phyloP scores from a whole-genome alignment of 2,113 vertebrate species.

The Hemibagrus wyckioides region DNA sequence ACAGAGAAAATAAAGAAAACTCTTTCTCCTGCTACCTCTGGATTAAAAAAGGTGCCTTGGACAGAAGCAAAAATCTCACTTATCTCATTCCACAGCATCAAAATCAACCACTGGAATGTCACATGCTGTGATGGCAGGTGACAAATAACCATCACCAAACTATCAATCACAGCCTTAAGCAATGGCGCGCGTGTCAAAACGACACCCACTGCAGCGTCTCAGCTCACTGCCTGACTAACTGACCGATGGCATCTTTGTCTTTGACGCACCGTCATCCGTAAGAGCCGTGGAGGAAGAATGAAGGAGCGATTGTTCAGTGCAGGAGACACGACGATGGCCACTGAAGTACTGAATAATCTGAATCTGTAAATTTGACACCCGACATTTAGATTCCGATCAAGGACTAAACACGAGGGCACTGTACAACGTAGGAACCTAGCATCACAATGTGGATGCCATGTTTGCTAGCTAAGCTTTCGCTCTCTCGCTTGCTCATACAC shows the following conservation, averaged over 20 bases:
- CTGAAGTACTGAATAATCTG: background rate
- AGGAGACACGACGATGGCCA: background rate
- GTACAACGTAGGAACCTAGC: background rate
- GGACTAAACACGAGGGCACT: background rate
- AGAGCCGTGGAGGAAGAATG: slow-evolving; percentile 3
- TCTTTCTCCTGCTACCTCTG: background rate
- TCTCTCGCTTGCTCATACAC: too few species aligned
- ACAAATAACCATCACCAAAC: slow-evolving; percentile 59
- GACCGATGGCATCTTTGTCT: slow-evolving; percentile 61
- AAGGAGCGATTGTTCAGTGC: background rate
- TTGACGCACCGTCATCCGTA: slow-evolving; percentile 52
- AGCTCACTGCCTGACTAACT: slow-evolving; percentile 57
- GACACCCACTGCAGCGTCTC: slow-evolving; percentile 26
- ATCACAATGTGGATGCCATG: background rate
- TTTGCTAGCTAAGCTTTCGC: background rate
- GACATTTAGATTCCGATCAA: background rate
- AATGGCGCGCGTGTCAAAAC: slow-evolving; percentile 37
- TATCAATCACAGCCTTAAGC: slow-evolving; percentile 63
- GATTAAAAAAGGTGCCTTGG: slow-evolving; percentile 37
- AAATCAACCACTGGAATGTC: slow-evolving; percentile 52
- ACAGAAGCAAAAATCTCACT: slow-evolving; percentile 24
- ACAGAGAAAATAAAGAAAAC: background rate
- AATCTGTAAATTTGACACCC: background rate
- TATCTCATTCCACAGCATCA: slow-evolving; percentile 46
- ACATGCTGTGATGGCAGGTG: slow-evolving; percentile 57